Percentiles rank a stretch among this genome's conserved stretches.
These are phyloP conservation scores for Heliopora coerulea DNA, from an alignment of 92 coral and sea anemone genomes.

Conservation along the genomic window DNA sequence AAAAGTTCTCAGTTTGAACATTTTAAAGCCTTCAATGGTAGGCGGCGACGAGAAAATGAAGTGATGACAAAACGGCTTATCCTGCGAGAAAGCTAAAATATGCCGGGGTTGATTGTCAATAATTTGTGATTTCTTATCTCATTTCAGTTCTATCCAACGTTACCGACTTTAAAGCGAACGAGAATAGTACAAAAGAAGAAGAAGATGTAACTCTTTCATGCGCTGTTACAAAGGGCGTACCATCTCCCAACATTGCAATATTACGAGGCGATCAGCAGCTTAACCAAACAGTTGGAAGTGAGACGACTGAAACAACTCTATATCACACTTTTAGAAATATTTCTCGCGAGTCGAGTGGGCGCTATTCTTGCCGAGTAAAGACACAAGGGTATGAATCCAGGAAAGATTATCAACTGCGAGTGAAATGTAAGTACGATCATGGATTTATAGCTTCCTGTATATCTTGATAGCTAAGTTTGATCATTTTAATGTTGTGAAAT, in stretches of 20 bases:
- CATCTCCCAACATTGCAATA: slow-evolving; percentile 4
- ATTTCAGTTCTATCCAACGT: slow-evolving; percentile 27
- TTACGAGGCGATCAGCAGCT: background rate
- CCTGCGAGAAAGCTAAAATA: no score
- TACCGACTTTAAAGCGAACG: slow-evolving; percentile 21
- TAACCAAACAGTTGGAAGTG: background rate
- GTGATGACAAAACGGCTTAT: no score
- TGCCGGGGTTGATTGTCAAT: no score
- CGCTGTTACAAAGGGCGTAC: slow-evolving; percentile 17
- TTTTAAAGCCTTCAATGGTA: no score
- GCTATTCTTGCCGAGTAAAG: slow-evolving; percentile 17
- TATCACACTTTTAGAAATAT: background rate
- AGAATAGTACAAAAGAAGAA: background rate
- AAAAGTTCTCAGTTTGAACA: no score
- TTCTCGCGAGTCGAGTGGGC: background rate
- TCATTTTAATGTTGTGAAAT: background rate
- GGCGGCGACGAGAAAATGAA: no score
- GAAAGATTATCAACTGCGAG: background rate
- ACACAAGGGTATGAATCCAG: background rate
- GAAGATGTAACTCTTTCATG: slow-evolving; percentile 26
- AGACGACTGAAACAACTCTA: background rate
- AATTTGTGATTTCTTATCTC: no score
- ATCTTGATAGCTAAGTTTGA: background rate
- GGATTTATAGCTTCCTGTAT: background rate
- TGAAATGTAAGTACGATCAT: slow-evolving; percentile 17